Conservation (phyloP, 2,113 vertebrate species). For the Paratilapia polleni region DNA sequence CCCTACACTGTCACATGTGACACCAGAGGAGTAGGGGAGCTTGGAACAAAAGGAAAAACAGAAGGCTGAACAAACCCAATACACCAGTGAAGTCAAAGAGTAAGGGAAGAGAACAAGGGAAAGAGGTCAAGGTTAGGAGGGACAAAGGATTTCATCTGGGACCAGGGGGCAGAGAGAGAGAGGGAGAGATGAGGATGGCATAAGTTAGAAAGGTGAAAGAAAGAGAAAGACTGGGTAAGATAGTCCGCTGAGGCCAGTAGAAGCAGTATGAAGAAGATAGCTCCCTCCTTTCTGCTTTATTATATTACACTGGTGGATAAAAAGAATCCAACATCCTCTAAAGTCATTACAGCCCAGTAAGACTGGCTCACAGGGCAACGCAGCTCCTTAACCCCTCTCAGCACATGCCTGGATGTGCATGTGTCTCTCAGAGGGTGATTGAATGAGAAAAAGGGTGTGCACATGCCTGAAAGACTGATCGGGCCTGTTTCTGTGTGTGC, state of each 20-base stretch:
- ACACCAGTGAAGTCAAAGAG: slow-evolving; percentile 6
- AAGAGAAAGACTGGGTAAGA: neutral
- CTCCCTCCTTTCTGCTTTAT: slow-evolving; percentile 62
- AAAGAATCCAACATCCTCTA: slow-evolving; percentile 69
- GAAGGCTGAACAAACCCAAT: slow-evolving; percentile 12
- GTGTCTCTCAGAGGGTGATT: slow-evolving; percentile 29
- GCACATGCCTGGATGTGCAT: slow-evolving; percentile 52
- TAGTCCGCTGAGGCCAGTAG: slow-evolving; percentile 23
- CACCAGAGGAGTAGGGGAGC: slow-evolving; percentile 23
- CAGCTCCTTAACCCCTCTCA: slow-evolving; percentile 72
- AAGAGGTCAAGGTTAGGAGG: slow-evolving; percentile 51
- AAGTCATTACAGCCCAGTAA: slow-evolving; percentile 74
- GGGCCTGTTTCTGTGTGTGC: slow-evolving; percentile 16
- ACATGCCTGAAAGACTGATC: slow-evolving; percentile 16
- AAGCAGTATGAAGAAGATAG: slow-evolving; percentile 44
- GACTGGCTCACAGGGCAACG: slow-evolving; percentile 61
- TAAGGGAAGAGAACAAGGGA: neutral
- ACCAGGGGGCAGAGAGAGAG: slow-evolving; percentile 10
- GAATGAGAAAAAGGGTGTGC: slow-evolving; percentile 16
- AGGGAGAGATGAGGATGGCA: neutral
- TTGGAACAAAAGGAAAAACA: slow-evolving; percentile 17
- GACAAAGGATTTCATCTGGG: slow-evolving; percentile 29
- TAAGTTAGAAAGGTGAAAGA: slow-evolving; percentile 9
- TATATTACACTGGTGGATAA: slow-evolving; percentile 70
- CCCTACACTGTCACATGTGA: slow-evolving; percentile 41